Base-by-base conservation (phyloP, 2,888 invertebrate species). In the Xanthorhoe designata region DNA sequence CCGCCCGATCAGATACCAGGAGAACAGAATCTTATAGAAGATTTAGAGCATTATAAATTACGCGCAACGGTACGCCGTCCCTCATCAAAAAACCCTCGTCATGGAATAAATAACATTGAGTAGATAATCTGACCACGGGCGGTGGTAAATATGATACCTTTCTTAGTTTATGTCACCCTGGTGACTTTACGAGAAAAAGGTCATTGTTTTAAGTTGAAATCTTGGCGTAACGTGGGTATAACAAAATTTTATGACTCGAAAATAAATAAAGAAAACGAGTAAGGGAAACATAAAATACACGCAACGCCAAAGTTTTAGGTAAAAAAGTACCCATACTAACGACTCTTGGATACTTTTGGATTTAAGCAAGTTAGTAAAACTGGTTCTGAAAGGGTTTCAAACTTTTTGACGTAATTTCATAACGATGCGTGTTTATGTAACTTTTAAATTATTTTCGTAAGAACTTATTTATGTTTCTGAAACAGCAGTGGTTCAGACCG, bases 1-100 rank as follows among this genome's bases (percentile, higher is more conserved):
- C 57, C 71, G 70, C 72, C 68, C 77, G 77, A 81, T 79, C 78
- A 76, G 78, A 77, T 78, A 83, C 82, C 74, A 80, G 83, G 78
- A 74, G 70, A 78, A 76, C 76, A 82, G 76, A 75, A 79, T 75
- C 72, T 77, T 76, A 75, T 71, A 71, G 78, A 73, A 79, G 81
- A 78, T 80, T 80, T 78, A 75, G 77, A 73, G 77, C 77, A 75
- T 77, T n/a, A 78, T 83, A 85, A 84, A 85, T 89, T 79, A 84
- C 80, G 84, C 77, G 79, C 78, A 82, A 79, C 77, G 79, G 73
- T 76, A 78, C 78, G 82, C 79, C 78, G 75, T 76, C 86, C 85
- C 81, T 82, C 81, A 83, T 89, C 84, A 85, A 84, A 79, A 72
- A 79, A 88, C 89, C 89, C 89, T 88, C 80, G 83, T 90, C 89